Evolutionary conservation across 2,113 vertebrate genomes (phyloP), one percentile per base, ranked within the genome.

Genomic region (Silurus glanis): DNA sequence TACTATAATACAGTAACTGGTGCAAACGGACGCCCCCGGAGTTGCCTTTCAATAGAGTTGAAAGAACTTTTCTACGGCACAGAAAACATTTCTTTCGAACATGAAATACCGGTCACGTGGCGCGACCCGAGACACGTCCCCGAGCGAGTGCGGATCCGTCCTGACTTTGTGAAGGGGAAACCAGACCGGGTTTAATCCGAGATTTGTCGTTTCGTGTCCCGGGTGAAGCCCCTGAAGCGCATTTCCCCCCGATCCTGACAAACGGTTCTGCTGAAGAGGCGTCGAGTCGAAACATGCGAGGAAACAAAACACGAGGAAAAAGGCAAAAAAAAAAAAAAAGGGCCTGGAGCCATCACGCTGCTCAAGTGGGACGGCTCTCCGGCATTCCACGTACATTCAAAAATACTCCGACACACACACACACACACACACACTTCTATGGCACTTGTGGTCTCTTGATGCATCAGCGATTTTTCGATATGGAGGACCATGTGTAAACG

Each of bases 231-330:
- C 51, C 47, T 5, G 53, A 17, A 78, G 47, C 13, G 17, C 74
- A 69, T 23, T 55, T 75, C 12, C 23, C 12, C 19, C 23, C 6
- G 83, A 14, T 72, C 66, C 19, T 72, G 49, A 71, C 55, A 81
- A 8, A 49, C 19, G 2, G 13, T 25, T 55, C 6, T 14, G 21
- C 19, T 4, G 51, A 23, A 56, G 51, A 25, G 19, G 28, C 13
- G 8, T 87, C 80, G 51, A 83, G 85, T 87, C 80, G 55, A 37
- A 87, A 82, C 85, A 76, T 83, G 85, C 23, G 59, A 72, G 23
- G 47, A n/a, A 12, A 58, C 23, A 53, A 37, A 82, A 82, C 45
- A 37, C 10, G 5, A 45, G 25, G 17, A 21, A 17, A 21, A 62
- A 17, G 6, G 17, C 5, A 2, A n/a, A 14, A 6, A 56, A 58